Evolutionary conservation across 1,140 invertebrate genomes (phyloP), one percentile per base, ranked within the genome.

Genomic region (Lasaia peninsularis): DNA sequence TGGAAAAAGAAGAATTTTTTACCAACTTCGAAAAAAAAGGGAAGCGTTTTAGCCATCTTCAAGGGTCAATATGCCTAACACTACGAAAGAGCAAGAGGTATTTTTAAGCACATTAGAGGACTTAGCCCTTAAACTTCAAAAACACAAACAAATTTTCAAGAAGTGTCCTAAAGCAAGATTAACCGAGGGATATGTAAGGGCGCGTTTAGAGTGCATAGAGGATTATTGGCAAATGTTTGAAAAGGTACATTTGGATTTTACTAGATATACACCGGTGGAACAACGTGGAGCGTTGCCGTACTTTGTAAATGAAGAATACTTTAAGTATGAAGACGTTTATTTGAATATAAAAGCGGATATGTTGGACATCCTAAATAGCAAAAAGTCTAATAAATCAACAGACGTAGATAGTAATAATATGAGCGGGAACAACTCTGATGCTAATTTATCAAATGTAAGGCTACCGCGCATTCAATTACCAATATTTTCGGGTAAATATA

Each of bases 261-360:
- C 21, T 24, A 24, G 5, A 5, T 24, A 5, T 24, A 24, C 21
- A 24, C 5, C 21, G 5, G 5, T 2, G 21, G 21, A 24, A 2
- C 21, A 24, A 5, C 21, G 21, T 5, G 21, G 21, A 5, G 11
- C 54, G 20, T 18, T 68, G 4, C 33, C 61, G 14, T 71, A 66
- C 35, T 68, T 71, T 48, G 21, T 62, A 21, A 66, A 71, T 49
- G 69, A 71, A 58, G 59, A 68, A 20, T 71, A 56, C 35, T 61
- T 56, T 35, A 34, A 52, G 20, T 16, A 28, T 49, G 69, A 71
- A 65, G 60, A 67, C 14, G 31, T 67, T 31, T 67, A 61, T 24
- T 12, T 58, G 14, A 58, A 40, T 40, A 20, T 65, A 14, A 40
- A 49, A 18, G 62, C 32, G 2, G 65, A 44, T 10, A 20, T 44